These are phyloP conservation scores for Oreotrochilus melanogaster DNA, from an alignment of 2,113 vertebrate species.

Conservation along the genomic window DNA sequence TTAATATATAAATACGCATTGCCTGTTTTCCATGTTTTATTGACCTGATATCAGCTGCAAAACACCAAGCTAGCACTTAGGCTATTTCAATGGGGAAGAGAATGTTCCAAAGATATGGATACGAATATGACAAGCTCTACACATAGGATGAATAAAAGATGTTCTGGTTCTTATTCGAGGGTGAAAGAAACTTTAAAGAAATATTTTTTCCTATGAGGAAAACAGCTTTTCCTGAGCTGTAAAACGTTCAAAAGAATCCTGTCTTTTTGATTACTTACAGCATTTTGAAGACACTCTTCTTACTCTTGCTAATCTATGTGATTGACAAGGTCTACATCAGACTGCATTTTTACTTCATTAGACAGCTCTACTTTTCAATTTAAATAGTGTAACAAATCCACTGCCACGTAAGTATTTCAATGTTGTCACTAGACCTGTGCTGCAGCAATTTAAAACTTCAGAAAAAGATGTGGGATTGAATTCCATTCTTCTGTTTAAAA, in stretches of 20 bases:
- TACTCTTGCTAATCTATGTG: constrained; percentile 62
- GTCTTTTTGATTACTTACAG: constrained; percentile 70
- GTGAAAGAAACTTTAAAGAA: constrained; percentile 55
- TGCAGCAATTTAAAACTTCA: constrained; percentile 49
- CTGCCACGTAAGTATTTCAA: constrained; percentile 20
- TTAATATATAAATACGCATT: not conserved
- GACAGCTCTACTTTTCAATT: constrained; percentile 59
- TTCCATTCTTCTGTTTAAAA: not conserved
- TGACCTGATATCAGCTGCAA: not conserved
- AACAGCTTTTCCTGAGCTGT: constrained; percentile 40
- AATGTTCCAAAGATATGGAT: not conserved
- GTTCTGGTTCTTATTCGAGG: constrained; percentile 6
- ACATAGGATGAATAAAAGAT: constrained; percentile 72
- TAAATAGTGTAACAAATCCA: constrained; percentile 68
- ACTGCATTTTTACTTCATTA: constrained; percentile 68
- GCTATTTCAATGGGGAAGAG: not conserved
- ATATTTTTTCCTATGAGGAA: constrained; percentile 46
- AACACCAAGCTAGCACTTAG: not conserved
- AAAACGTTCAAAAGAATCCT: constrained; percentile 64
- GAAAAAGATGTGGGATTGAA: constrained; percentile 33
- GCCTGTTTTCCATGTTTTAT: not conserved
- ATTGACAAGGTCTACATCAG: constrained; percentile 70
- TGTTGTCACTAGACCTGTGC: constrained; percentile 50
- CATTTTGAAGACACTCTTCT: constrained; percentile 50
- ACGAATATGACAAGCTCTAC: constrained; percentile 29